These are phyloP conservation scores for Cyclargus thomasi DNA, from an alignment of 1,140 invertebrate species.

Conservation along the genomic window DNA sequence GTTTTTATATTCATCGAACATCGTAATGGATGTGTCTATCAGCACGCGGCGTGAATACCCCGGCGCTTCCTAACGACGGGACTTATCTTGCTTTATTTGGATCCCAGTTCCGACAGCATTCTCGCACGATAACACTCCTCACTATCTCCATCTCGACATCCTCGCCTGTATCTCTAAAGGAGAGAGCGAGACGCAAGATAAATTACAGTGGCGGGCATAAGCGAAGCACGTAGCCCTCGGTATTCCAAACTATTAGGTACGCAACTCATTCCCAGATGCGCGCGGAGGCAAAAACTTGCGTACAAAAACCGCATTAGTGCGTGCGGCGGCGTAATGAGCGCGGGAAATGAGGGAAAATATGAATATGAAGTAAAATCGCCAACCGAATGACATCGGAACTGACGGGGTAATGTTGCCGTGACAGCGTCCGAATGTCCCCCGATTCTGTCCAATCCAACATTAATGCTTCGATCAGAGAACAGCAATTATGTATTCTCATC, in stretches of 20 bases:
- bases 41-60: slow-evolving; percentile 19
- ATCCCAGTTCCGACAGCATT: slow-evolving; percentile 36
- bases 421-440: neutral
- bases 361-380: slow-evolving; percentile 25
- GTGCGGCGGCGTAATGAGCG: slow-evolving; percentile 31
- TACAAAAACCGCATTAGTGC: slow-evolving; percentile 36
- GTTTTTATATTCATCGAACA: slow-evolving; percentile 11
- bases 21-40: slow-evolving; percentile 8
- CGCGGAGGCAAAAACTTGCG: slow-evolving; percentile 30
- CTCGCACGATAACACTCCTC: slow-evolving; percentile 38
- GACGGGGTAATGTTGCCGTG: slow-evolving; percentile 23
- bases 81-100: slow-evolving; percentile 40
- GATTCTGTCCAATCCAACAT: no score
- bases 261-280: slow-evolving; percentile 35
- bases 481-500: no score
- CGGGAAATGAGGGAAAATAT: slow-evolving; percentile 35
- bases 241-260: slow-evolving; percentile 37
- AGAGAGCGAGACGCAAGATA: slow-evolving; percentile 29
- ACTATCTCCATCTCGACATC: slow-evolving; percentile 12
- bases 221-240: slow-evolving; percentile 32
- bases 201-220: slow-evolving; percentile 29
- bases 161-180: slow-evolving; percentile 20
- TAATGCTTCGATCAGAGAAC: no score
- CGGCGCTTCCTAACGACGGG: slow-evolving; percentile 23
- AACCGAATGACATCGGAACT: slow-evolving; percentile 16